phyloP scores from a whole-genome alignment of 1,140 invertebrate genomes.

The Fopius arisanus region DNA sequence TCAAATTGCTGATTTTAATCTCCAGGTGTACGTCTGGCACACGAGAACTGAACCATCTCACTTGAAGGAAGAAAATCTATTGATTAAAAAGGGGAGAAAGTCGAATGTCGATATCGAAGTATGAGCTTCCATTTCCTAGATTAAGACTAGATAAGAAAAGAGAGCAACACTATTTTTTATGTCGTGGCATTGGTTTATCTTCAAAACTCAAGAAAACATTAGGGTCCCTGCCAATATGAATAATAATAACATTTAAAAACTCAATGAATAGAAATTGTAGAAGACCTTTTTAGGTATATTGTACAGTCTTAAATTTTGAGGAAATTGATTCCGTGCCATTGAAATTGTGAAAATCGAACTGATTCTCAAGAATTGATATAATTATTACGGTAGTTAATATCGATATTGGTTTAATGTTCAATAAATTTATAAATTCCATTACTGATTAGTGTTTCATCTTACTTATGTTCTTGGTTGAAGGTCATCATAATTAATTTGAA shows the following conservation, averaged over 20 bases:
- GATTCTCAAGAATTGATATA: too few species aligned
- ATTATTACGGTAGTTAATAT: too few species aligned
- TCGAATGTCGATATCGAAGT: conserved; percentile 81
- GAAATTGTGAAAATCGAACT: too few species aligned
- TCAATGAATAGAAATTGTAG: too few species aligned
- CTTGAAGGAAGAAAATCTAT: conserved; percentile 70
- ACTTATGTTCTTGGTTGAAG: too few species aligned
- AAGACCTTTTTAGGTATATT: too few species aligned
- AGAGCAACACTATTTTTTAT: not conserved
- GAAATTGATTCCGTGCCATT: too few species aligned
- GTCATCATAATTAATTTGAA: too few species aligned
- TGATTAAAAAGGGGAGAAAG: conserved; percentile 68
- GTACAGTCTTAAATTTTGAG: too few species aligned
- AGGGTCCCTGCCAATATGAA: not conserved
- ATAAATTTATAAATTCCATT: too few species aligned
- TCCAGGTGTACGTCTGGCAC: conserved; percentile 93
- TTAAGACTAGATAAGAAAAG: conserved; percentile 9
- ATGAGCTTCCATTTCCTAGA: conserved; percentile 54
- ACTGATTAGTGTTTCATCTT: too few species aligned
- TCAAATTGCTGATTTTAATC: conserved; percentile 18
- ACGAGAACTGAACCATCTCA: conserved; percentile 89
- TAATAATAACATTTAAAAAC: not conserved
- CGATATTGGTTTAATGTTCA: too few species aligned
- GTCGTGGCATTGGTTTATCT: not conserved
- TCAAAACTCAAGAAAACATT: not conserved